Conservation (phyloP, 2,113 vertebrate species). For the Chelonoidis abingdonii region DNA sequence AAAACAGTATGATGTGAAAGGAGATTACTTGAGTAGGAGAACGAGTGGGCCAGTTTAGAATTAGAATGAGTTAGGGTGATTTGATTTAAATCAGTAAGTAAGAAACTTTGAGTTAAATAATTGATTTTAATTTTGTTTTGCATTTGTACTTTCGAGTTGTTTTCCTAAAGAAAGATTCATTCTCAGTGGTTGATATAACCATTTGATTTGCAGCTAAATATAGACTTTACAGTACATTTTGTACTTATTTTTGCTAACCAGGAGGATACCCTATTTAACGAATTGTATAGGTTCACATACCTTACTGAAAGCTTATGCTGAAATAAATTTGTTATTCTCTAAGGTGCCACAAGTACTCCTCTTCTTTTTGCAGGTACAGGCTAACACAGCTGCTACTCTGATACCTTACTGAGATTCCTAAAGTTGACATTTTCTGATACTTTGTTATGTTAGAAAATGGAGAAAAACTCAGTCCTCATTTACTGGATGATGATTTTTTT, state of each 20-base stretch:
- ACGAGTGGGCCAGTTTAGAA: not conserved
- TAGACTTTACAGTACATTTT: not conserved
- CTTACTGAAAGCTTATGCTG: too few species aligned
- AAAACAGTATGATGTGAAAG: not conserved
- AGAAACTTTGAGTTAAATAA: not conserved
- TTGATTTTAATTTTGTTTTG: not conserved
- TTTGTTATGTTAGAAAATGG: not conserved
- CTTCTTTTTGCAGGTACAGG: too few species aligned
- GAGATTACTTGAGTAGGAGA: not conserved
- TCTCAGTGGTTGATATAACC: not conserved
- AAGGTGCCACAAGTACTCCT: too few species aligned
- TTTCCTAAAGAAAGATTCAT: not conserved
- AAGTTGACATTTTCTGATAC: not conserved
- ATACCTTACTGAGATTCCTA: not conserved
- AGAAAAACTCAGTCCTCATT: not conserved
- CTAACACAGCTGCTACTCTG: too few species aligned
- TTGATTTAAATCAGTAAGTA: not conserved
- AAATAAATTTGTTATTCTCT: too few species aligned
- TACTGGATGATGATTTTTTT: too few species aligned
- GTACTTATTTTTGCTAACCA: not conserved
- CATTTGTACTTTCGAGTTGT: not conserved
- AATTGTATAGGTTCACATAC: not conserved
- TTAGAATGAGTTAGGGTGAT: not conserved
- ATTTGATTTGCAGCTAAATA: not conserved
- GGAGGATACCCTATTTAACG: not conserved